Percentiles rank a stretch among this genome's conserved stretches.
Conservation (phyloP, 2,797 vertebrate species). For the Anomalospiza imberbis region DNA sequence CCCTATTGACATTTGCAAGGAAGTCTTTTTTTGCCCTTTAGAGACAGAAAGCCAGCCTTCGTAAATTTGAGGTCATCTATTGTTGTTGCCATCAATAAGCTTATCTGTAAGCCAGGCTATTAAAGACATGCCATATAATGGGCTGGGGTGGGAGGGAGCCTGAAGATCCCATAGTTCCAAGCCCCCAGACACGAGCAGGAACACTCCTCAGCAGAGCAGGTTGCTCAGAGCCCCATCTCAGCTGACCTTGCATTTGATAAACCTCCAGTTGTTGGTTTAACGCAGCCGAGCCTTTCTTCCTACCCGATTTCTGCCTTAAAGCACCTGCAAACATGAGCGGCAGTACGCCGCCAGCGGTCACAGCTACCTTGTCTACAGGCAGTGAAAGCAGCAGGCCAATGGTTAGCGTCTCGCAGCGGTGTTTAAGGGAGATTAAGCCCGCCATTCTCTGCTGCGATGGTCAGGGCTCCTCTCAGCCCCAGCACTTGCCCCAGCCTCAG, state of each 20-base stretch:
- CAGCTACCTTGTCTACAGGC: not conserved
- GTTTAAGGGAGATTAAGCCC: rapidly evolving
- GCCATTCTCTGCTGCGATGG: rapidly evolving
- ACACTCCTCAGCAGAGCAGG: not conserved
- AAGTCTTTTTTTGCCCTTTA: not conserved
- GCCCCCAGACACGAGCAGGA: not conserved
- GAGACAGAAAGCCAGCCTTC: not conserved
- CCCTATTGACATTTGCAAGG: not conserved
- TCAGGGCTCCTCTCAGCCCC: not conserved
- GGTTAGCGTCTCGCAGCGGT: rapidly evolving
- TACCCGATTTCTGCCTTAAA: not conserved
- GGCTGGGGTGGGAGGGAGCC: not conserved
- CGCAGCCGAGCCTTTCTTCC: not conserved
- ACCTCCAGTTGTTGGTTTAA: not conserved
- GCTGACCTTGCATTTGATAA: rapidly evolving
- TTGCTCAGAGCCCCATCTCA: not conserved
- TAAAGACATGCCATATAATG: not conserved
- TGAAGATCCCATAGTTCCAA: too few relatives aligned
- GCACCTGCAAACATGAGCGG: rapidly evolving
- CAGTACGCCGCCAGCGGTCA: not conserved
- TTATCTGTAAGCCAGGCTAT: not conserved
- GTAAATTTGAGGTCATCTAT: not conserved
- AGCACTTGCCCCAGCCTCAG: not conserved
- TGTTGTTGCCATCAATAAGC: not conserved
- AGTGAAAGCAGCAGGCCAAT: rapidly evolving